Evolutionary conservation across 2,888 invertebrate genomes (phyloP), one percentile per base, ranked within the genome.

Genomic region (Empis livida): DNA sequence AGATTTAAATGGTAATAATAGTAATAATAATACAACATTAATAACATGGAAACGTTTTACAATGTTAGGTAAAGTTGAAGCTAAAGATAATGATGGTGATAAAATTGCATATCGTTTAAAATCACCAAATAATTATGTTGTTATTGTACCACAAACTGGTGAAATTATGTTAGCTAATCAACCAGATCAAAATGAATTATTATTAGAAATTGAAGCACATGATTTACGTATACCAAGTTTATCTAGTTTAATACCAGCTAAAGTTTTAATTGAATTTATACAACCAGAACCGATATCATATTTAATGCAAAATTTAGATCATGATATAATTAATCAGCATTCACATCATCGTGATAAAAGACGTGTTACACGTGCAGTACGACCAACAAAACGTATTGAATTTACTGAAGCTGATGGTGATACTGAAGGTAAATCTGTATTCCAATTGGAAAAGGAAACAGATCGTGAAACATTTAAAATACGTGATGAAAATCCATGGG

Each of bases 391-490:
- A 72, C 79, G 90, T 55, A 87, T 90, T 54, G 92, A 92, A 61
- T 92, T 91, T 63, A 85, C 88, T 1, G 92, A 93, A 69, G 83
- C 87, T 10, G 92, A 93, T 60, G 93, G 92, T 20, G 86, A 88
- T 63, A 80, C 82, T 13, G 90, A 90, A 63, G 89, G 89, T 41
- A 82, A 87, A 61, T 82, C 84, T 51, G 92, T 90, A 45, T 93
- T 93, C 64, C 85, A 87, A 52, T 71, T 93, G 57, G 92, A 91
- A 63, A 91, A 92, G 67, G 91, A 92, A 71, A 88, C 89, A 44
- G 91, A 91, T 56, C 79, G 87, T 61, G 92, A 93, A 68, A 89
- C 87, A 10, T 93, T 92, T 68, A 91, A 92, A 71, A 90, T 93
- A 61, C 77, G 92, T 59, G 92, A 92, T 61, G 90, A 91, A 65